Evolutionary conservation across 2,888 invertebrate species (phyloP), one percentile per base, ranked within the genome.

Genomic region (Crematogaster levior): DNA sequence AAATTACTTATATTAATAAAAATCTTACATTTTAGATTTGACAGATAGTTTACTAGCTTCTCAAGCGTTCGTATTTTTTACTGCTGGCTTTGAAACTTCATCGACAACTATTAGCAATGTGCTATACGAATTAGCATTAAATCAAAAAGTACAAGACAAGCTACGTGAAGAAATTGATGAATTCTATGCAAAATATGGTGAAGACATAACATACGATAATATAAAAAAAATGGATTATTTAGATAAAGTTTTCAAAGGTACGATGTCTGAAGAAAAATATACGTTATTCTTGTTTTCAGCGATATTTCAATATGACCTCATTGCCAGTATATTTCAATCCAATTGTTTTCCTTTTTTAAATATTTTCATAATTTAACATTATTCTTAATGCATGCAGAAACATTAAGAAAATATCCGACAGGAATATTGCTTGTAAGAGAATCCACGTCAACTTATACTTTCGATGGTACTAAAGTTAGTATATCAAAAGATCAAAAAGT

Each of bases 61-160:
- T 4, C 94, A 95, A 70, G 93, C 94, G 1, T 92, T 95, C 60
- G 89, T 95, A 9, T 95, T 95, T 88, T 94, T 95, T 81, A 60
- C 92, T n/a, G 95, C 94, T 30, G 95, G 95, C 12, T 95, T 95
- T 84, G 95, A 95, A 87, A 95, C 95, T 0, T 95, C 95, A 0
- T 94, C 95, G 0, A 91, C 94, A 0, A 93, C 95, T 0, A 92
- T 95, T 75, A 93, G 93, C 56, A n/a, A n/a, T n/a, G n/a, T n/a
- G n/a, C n/a, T n/a, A n/a, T n/a, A n/a, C n/a, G n/a, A n/a, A n/a
- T n/a, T 95, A 10, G 95, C 95, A 0, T 83, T 92, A 6, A 90
- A 95, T 86, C 94, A 92, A 3, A 91, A 93, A 3, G 89, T 94
- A 1, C 95, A 95, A 87, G 92, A 94, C 12, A 92, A 89, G 72